Evolutionary conservation across 2,113 vertebrate species (phyloP).

Genomic region (Bucco capensis): DNA sequence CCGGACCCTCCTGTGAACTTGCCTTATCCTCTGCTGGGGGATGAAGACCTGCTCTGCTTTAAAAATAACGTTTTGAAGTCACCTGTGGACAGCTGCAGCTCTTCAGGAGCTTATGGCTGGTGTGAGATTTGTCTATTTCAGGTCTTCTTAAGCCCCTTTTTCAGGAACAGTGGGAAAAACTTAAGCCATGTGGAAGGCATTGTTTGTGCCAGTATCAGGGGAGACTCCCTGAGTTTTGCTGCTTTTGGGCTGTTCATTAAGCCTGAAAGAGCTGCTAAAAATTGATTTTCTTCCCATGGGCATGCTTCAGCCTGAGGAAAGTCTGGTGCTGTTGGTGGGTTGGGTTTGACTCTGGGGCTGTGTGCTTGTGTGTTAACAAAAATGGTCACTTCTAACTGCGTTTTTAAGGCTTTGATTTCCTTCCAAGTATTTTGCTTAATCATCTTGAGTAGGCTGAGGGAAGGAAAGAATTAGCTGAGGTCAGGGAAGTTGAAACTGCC

Average conservation of each 20-base stretch:
- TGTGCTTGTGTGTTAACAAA: neutral
- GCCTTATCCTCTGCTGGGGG: neutral
- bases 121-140: neutral
- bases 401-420: constrained; percentile 60
- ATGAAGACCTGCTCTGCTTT: neutral
- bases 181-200: rapidly evolving
- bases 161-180: neutral
- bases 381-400: constrained; percentile 47
- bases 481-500: constrained; percentile 54
- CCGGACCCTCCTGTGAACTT: rapidly evolving
- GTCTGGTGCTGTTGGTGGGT: neutral
- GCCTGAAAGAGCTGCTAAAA: neutral
- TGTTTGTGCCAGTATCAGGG: rapidly evolving
- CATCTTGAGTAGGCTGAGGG: constrained; percentile 58
- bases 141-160: neutral
- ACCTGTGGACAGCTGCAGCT: neutral
- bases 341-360: neutral
- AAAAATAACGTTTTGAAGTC: neutral
- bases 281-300: neutral
- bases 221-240: neutral
- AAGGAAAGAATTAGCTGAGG: constrained; percentile 63
- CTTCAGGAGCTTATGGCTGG: rapidly evolving
- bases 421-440: constrained; percentile 64
- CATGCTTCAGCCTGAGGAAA: neutral
- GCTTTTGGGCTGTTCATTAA: neutral